Percentiles rank a stretch among this genome's conserved stretches.
These are phyloP conservation scores for Pandemis cinnamomeana DNA, from an alignment of 2,888 invertebrate species.

Conservation along the genomic window DNA sequence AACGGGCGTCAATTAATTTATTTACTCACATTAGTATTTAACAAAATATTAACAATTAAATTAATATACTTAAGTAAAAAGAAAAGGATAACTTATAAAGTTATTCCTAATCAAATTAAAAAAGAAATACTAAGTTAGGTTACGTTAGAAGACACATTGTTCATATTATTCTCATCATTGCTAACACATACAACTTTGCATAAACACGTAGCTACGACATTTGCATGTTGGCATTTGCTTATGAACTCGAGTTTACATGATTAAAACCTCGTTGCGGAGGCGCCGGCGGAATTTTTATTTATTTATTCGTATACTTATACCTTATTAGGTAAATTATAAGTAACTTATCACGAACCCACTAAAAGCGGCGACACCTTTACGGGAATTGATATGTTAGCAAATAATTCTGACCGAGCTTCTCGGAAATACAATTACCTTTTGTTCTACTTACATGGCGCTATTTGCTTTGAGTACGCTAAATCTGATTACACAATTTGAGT, in stretches of 20 bases:
- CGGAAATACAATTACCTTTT: neutral
- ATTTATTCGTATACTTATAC: neutral
- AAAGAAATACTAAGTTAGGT: too few species aligned
- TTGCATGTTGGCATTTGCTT: constrained; percentile 1
- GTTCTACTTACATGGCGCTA: neutral
- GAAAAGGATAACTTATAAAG: too few species aligned
- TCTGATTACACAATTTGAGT: neutral
- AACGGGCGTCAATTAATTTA: neutral
- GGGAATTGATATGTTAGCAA: constrained; percentile 17
- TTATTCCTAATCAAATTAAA: too few species aligned
- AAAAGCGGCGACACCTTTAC: constrained; percentile 21
- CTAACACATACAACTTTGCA: neutral
- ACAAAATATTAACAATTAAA: too few species aligned
- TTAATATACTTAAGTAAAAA: too few species aligned
- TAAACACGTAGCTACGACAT: neutral
- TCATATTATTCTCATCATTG: neutral
- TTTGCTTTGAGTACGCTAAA: neutral
- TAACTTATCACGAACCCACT: constrained; percentile 14
- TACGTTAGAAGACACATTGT: too few species aligned
- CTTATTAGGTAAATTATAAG: neutral
- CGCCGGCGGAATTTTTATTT: constrained; percentile 1
- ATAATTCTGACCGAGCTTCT: constrained; percentile 4
- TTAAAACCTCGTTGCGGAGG: constrained; percentile 14
- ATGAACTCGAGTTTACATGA: constrained; percentile 5
- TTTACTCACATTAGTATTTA: too few species aligned